Evolutionary conservation across 1,140 invertebrate genomes (phyloP), one percentile per base, ranked within the genome.

Genomic region (Drosophila pruinosa): DNA sequence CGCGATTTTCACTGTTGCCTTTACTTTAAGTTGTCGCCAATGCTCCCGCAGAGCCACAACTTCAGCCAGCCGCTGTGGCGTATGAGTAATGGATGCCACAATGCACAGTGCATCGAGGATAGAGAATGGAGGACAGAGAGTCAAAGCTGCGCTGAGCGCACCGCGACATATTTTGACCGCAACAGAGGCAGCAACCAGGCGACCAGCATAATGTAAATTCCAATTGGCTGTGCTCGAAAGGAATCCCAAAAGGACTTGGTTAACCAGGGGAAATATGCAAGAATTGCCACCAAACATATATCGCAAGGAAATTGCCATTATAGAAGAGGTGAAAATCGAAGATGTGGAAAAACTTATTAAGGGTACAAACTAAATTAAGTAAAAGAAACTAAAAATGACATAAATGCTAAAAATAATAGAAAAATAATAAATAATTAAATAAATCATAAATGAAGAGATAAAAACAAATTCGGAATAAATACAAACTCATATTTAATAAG

Each of bases 31-130:
- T 57, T 62, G 34, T 58, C 62, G 56, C 45, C 64, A 57, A 53
- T 28, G 26, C 38, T 17, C 7, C 47, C 15, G 22, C 8, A n/a
- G 21, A 19, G 17, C 17, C 12, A 19, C 34, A 53, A 39, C 14
- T 41, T 17, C 53, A 59, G 34, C 43, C 48, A 21, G 59, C 28
- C 71, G 26, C 53, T 43, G 47, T 28, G 63, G 69, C 62, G 69
- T 72, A 72, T 72, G 69, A 72, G 63, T 72, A 72, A 72, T 72
- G 69, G 36, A 19, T 64, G 69, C 39, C 38, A 54, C 63, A 50
- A 15, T 31, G 21, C n/a, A 26, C 43, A 26, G 15, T 26, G 50
- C 41, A 34, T 34, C 36, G 17, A 43, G 39, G 8, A 2, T 1
- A 21, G 39, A 43, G 17, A 8, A 43, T 8, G 15, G 19, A 21